Base-by-base conservation (phyloP, 2,113 vertebrate genomes). In the Herpailurus yagouaroundi region DNA sequence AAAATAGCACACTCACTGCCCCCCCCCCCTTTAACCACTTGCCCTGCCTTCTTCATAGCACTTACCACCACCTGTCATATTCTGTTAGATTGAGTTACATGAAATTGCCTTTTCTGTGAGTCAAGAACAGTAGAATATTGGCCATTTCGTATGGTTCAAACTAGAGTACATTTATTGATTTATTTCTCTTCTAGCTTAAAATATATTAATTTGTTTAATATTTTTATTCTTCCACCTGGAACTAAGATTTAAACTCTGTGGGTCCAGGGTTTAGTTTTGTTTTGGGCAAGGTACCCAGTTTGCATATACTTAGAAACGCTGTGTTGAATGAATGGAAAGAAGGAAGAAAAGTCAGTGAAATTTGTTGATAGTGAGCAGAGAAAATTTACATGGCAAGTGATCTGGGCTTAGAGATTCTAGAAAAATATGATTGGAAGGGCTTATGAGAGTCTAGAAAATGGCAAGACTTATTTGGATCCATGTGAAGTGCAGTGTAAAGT, bases 371-470 rank as follows among this genome's bases (percentile, higher is more conserved):
- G 4, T 83, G 36, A 97, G 38, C 14, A 73, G 57, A 80, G 52
- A 68, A 94, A 87, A 81, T 1, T 71, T 93, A 84, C 0, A 16
- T 89, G 76, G 41, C 66, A 92, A 96, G 66, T 80, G 12, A 6
- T 79, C 11, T 81, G 45, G 57, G 38, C n/a, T 74, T 85, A 80
- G 31, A 66, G 31, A 84, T 19, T 94, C 19, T 50, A 68, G 38
- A 38, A 90, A 69, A 82, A 76, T 45, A 11, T 94, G 57, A 71
- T 89, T 85, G 23, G 33, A 74, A 71, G 25, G 31, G 31, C 31
- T 88, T 96, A 36, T 71, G 68, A 83, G 73, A 94, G 33, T 90
- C 25, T 27, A 89, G 52, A 89, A 92, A 91, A 92, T 29, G 9
- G 19, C 83, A 92, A 48, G 73, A 94, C 29, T 89, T 52, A 50